Evolutionary conservation across 2,113 vertebrate species (phyloP).

Genomic region (Lucifuga dentata): DNA sequence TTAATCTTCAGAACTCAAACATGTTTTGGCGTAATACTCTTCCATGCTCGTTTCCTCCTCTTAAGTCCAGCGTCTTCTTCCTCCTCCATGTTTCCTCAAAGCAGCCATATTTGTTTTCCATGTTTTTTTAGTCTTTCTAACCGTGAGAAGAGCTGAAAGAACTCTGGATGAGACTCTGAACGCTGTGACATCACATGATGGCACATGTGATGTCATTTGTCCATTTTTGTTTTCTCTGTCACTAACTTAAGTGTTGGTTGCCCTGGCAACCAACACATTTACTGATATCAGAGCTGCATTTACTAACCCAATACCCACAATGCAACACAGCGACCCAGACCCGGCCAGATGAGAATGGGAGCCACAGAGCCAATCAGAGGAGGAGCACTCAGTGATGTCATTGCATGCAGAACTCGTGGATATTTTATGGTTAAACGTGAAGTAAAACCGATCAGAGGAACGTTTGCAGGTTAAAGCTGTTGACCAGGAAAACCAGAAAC

Average conservation of each 20-base stretch:
- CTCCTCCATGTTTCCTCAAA: slow-evolving; percentile 32
- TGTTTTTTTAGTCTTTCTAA: slow-evolving; percentile 46
- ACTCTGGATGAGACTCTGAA: slow-evolving; percentile 13
- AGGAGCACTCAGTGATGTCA: slow-evolving; percentile 40
- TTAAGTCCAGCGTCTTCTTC: slow-evolving; percentile 20
- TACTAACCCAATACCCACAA: slow-evolving; percentile 59
- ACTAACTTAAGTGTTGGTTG: slow-evolving; percentile 43
- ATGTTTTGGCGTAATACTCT: too few relatives aligned
- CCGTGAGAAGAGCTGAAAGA: slow-evolving; percentile 36
- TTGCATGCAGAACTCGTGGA: background rate
- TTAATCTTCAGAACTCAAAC: too few relatives aligned
- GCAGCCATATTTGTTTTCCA: slow-evolving; percentile 39
- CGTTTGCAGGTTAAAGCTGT: too few relatives aligned
- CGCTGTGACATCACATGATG: slow-evolving; percentile 39
- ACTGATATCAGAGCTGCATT: too few relatives aligned
- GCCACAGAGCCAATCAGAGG: slow-evolving; percentile 17
- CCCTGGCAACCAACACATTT: slow-evolving; percentile 6
- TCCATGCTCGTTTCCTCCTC: slow-evolving; percentile 1
- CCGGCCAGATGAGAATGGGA: background rate
- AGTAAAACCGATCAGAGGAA: too few relatives aligned
- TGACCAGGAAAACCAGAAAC: too few relatives aligned
- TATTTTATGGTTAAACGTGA: too few relatives aligned
- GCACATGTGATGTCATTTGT: background rate
- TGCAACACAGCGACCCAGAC: slow-evolving; percentile 28
- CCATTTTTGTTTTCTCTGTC: background rate